Base-by-base conservation (phyloP, 2,888 invertebrate species). In the Tuta absoluta region DNA sequence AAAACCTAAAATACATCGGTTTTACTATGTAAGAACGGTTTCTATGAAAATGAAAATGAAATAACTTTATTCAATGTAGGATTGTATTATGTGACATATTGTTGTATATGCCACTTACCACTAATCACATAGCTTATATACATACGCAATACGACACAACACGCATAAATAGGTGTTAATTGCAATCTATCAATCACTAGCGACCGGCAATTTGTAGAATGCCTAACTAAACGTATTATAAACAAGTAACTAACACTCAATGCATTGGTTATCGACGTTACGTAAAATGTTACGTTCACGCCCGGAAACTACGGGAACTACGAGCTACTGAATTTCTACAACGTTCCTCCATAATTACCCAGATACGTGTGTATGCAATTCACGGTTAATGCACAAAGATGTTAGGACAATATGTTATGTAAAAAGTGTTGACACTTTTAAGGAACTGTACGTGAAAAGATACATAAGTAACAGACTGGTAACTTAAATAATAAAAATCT, bases 151-250 rank as follows among this genome's bases (percentile, higher is more conserved):
- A 48, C 19, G 23, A 17, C 8, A 48, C 37, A 41, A 7, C 4
- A 7, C 51, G 57, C 57, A 60, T 64, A 41, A 65, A 65, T 68
- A 62, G 66, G 68, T 68, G 68, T 65, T 69, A 69, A 72, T 72
- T 69, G 63, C 45, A 48, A 45, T 62, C 51, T 66, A 67, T 67
- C 63, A 51, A 58, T 64, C 63, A 65, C 24, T n/a, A 37, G 23
- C 45, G 24, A 5, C 21, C 14, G 11, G 33, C 59, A 59, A 59
- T 38, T 57, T 57, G 19, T 61, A 53, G 58, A 37, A 57, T 23
- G 37, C 57, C n/a, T 4, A 59, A 24, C 3, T 53, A 21, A 7
- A 24, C n/a, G 53, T 24, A n/a, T 53, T 23, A 24, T n/a, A 19
- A 49, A 21, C 21, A 49, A 49, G 49, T 21, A 21, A 45, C 12